Conservation (phyloP, 2,113 vertebrate genomes). For the Pao palembangensis region DNA sequence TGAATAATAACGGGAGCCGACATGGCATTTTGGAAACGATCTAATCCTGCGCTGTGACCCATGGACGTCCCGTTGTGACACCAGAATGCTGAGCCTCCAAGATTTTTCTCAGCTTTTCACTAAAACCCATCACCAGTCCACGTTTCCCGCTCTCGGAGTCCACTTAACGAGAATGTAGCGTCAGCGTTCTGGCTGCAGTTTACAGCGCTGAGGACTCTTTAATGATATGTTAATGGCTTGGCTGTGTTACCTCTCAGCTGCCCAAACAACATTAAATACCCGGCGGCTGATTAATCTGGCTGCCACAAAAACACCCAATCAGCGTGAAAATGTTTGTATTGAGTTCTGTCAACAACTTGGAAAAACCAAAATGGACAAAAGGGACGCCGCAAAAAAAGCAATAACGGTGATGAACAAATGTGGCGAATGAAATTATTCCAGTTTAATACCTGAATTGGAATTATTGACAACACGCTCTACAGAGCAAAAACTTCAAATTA, state of each 20-base stretch:
- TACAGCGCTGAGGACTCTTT: constrained; percentile 63
- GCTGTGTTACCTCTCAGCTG: constrained; percentile 71
- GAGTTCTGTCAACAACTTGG: constrained; percentile 46
- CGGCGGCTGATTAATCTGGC: constrained; percentile 65
- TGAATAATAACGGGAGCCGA: constrained; percentile 6
- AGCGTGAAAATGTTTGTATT: constrained; percentile 55
- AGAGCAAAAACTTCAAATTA: not conserved
- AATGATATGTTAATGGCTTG: constrained; percentile 74
- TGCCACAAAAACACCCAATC: constrained; percentile 64
- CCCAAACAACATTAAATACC: constrained; percentile 73
- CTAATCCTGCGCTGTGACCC: constrained; percentile 34
- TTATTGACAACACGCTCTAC: not conserved
- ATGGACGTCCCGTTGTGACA: constrained; percentile 37
- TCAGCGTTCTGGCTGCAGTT: constrained; percentile 69
- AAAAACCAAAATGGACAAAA: constrained; percentile 26
- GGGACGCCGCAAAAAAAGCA: not conserved
- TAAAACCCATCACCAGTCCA: constrained; percentile 15
- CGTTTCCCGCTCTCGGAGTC: constrained; percentile 42
- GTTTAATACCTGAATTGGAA: constrained; percentile 4
- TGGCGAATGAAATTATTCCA: constrained; percentile 5
- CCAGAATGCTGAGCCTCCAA: constrained; percentile 47
- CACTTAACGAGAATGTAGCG: constrained; percentile 64
- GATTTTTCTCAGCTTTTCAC: constrained; percentile 45
- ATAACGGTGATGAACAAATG: not conserved
- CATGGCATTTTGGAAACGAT: constrained; percentile 34